Evolutionary conservation across 2,797 vertebrate species (phyloP), one percentile per base, ranked within the genome.

Genomic region (Fratercula arctica): DNA sequence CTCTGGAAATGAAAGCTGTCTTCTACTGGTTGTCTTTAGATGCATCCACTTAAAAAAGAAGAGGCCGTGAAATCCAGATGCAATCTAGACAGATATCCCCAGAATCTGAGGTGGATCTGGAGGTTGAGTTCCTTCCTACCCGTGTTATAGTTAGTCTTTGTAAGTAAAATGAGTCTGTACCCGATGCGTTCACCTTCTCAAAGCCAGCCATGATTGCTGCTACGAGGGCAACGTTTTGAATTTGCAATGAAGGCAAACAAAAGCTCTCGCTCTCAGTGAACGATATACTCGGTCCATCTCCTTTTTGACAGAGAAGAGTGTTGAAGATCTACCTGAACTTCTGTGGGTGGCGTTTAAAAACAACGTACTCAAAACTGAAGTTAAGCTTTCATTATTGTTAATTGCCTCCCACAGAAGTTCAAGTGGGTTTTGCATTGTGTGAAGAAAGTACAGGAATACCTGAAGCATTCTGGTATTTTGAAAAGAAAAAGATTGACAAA

Each of bases 391-490:
- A 20, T 29, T 69, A 5, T 16, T 84, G 21, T 66, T 77, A 60
- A 83, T 45, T 64, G 60, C 77, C 75, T 89, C 89, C 82, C 85
- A 84, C 66, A 45, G 68, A 88, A 45, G 76, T 93, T 81, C 91
- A 88, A 70, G 67, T 79, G 45, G 59, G 59, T 83, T 95, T 67
- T 61, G 66, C 56, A 57, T 50, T 28, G 75, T 80, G 35, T 73
- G 39, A 67, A 76, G 60, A 83, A 41, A 26, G 31, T 35, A 61
- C 46, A 56, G 81, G 75, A 75, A 28, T 11, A 45, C 39, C 73
- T 75, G 73, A 50, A 93, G 51, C 45, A 35, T 56, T 87, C 41
- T 45, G 46, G 4, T 61, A 14, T 78, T 74, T 2, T 61, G 28
- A 51, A 28, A 51, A 28, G 51, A 28, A 23, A 20, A 23, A 25